phyloP scores from a whole-genome alignment of 2,888 invertebrate genomes.

The Tillus elongatus region DNA sequence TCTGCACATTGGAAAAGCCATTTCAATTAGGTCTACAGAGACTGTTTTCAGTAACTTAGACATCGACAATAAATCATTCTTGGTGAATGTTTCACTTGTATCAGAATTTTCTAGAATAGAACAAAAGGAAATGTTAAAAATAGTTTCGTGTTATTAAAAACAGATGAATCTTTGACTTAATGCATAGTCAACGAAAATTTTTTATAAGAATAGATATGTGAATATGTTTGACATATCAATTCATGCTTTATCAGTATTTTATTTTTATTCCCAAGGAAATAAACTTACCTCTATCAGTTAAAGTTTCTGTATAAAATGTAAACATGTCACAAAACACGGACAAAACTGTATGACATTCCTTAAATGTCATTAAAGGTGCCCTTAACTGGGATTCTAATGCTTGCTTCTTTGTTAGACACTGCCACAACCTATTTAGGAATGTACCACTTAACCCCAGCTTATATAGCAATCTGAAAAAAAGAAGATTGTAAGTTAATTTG shows the following conservation, averaged over 20 bases:
- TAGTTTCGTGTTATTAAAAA: constrained; percentile 4
- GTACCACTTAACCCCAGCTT: constrained; percentile 37
- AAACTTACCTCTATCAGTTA: constrained; percentile 37
- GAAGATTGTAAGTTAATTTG: too few species aligned
- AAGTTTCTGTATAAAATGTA: constrained; percentile 40
- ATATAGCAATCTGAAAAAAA: constrained; percentile 32
- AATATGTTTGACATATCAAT: too few species aligned
- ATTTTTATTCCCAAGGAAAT: background rate
- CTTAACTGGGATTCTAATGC: constrained; percentile 28
- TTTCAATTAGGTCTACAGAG: constrained; percentile 37
- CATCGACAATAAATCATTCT: constrained; percentile 34
- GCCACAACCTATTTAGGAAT: constrained; percentile 38
- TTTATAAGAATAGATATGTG: too few species aligned
- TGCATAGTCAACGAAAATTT: too few species aligned
- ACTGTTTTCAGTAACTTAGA: constrained; percentile 37
- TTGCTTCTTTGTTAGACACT: constrained; percentile 29
- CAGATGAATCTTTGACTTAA: too few species aligned
- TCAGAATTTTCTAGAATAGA: constrained; percentile 35
- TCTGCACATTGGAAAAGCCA: constrained; percentile 42
- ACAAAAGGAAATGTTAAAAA: constrained; percentile 9
- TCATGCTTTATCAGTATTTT: background rate
- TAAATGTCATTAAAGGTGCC: constrained; percentile 33
- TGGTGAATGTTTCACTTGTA: constrained; percentile 38
- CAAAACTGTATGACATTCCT: constrained; percentile 34
- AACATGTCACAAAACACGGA: constrained; percentile 42